These are phyloP conservation scores for Meganola albula DNA, from an alignment of 2,888 invertebrate genomes.

Conservation along the genomic window DNA sequence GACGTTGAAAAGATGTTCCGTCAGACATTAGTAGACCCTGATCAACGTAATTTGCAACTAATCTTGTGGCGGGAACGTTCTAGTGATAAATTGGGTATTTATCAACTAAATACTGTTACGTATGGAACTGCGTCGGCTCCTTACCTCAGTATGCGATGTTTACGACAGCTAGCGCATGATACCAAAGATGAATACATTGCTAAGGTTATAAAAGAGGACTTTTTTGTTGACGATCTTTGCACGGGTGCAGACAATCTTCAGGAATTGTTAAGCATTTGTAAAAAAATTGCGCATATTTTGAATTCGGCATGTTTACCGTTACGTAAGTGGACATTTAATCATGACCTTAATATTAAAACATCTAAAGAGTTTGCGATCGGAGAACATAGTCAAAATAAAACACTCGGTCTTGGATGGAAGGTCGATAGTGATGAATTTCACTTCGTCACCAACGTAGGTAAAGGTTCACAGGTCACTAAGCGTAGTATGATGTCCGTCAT, in stretches of 20 bases:
- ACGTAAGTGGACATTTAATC: conserved; percentile 13
- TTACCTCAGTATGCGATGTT: neutral
- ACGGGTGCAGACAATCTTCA: conserved; percentile 7
- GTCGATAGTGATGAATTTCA: conserved; percentile 12
- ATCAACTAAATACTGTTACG: neutral
- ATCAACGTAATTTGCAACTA: neutral
- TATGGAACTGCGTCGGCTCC: conserved; percentile 5
- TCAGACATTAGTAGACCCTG: neutral
- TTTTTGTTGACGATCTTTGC: conserved; percentile 23
- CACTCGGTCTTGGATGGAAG: conserved; percentile 17
- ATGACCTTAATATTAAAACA: conserved; percentile 11
- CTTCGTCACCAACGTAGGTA: conserved; percentile 14
- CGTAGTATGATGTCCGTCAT: conserved; percentile 12
- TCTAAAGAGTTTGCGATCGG: conserved; percentile 18
- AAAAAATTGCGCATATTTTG: neutral
- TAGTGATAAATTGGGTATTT: neutral
- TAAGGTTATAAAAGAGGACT: conserved; percentile 24
- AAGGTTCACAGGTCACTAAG: conserved; percentile 8
- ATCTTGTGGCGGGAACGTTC: conserved; percentile 1
- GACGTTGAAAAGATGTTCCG: conserved; percentile 4
- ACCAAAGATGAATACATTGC: conserved; percentile 17
- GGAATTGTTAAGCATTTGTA: neutral
- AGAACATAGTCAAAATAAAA: conserved; percentile 1
- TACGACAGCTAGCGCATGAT: conserved; percentile 26
- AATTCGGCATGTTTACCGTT: conserved; percentile 13